Evolutionary conservation across 2,888 invertebrate species (phyloP).

Genomic region (Tupiocoris notatus): DNA sequence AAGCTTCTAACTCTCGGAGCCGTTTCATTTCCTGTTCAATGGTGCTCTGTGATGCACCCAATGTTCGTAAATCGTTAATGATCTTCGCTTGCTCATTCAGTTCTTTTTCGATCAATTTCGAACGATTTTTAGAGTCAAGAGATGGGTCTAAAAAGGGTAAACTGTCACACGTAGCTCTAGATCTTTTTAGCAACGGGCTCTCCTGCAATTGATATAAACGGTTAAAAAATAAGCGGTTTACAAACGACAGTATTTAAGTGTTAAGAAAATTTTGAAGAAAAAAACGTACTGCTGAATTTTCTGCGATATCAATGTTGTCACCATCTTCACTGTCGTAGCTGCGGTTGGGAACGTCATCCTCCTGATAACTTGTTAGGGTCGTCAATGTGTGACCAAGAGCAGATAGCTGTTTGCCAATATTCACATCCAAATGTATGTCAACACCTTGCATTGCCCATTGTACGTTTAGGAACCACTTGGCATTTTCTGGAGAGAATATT

Average conservation of each 20-base stretch:
- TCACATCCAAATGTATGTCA: constrained; percentile 92
- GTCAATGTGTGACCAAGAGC: constrained; percentile 93
- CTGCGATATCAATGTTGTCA: constrained; percentile 56
- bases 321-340: constrained; percentile 76
- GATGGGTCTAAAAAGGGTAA: constrained; percentile 81
- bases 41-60: constrained; percentile 85
- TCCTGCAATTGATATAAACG: constrained; percentile 56
- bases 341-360: constrained; percentile 70
- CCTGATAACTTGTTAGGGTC: constrained; percentile 86
- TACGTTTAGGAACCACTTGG: constrained; percentile 97
- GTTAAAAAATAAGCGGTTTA: neutral
- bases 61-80: constrained; percentile 83
- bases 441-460: constrained; percentile 99
- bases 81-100: constrained; percentile 97
- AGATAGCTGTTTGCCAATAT: constrained; percentile 92
- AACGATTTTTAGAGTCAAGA: constrained; percentile 77
- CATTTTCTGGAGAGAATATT: constrained; percentile 66
- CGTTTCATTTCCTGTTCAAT: constrained; percentile 90
- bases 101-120: constrained; percentile 91
- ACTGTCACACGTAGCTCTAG: constrained; percentile 66
- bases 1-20: constrained; percentile 87
- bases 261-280: neutral
- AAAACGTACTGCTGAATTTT: constrained; percentile 49
- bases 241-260: neutral
- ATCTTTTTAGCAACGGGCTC: constrained; percentile 64